Conservation (phyloP, 2,797 vertebrate genomes). For the Presbytis comata region DNA sequence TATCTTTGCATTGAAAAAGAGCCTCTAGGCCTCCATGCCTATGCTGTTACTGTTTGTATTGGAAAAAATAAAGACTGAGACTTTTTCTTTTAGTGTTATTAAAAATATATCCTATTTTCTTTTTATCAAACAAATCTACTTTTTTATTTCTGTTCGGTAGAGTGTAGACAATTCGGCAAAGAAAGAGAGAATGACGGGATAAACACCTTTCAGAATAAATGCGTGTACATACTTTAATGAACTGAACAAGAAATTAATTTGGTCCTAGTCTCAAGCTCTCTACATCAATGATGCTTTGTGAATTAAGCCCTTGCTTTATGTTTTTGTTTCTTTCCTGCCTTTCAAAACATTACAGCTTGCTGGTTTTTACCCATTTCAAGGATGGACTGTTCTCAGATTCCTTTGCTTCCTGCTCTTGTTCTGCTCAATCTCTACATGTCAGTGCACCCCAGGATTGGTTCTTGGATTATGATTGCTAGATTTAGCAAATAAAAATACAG, state of each 20-base stretch:
- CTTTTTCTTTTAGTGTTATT: not conserved
- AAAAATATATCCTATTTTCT: not conserved
- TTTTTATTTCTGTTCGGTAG: not conserved
- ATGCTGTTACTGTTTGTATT: not conserved
- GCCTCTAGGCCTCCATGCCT: not conserved
- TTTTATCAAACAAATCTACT: not conserved
- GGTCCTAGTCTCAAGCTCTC: not conserved
- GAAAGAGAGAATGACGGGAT: not conserved
- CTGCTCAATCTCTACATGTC: accelerated
- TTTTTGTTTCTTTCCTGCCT: not conserved
- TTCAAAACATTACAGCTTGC: not conserved
- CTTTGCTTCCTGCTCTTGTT: not conserved
- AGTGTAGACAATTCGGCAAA: not conserved
- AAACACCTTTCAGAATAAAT: not conserved
- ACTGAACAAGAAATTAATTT: not conserved
- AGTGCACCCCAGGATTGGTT: accelerated
- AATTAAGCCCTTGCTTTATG: not conserved
- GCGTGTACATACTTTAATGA: not conserved
- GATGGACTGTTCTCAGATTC: not conserved
- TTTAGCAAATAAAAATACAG: not conserved
- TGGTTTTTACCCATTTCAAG: not conserved
- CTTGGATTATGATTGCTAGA: not conserved
- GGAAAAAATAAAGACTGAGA: not conserved
- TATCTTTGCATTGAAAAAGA: accelerated
- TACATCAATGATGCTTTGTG: not conserved